Evolutionary conservation across 2,113 vertebrate genomes (phyloP).

Genomic region (Lepidothrix coronata): DNA sequence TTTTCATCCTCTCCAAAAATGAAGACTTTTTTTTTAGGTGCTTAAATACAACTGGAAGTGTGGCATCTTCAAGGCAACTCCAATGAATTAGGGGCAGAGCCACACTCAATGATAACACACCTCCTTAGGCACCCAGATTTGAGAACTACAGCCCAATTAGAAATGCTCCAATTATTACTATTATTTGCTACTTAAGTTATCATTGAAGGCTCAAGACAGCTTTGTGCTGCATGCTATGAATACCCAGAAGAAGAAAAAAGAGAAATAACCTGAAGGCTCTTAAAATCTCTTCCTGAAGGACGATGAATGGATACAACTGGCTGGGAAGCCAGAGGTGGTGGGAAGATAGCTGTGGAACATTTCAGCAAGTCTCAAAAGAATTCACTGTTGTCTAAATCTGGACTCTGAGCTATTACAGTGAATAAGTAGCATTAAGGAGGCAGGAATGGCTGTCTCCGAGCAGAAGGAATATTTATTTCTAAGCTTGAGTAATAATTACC

Average conservation of each 20-base stretch:
- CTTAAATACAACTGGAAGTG: not conserved
- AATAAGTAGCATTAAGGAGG: conserved; percentile 5
- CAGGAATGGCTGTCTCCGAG: not conserved
- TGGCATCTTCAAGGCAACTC: not conserved
- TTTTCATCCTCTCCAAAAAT: not conserved
- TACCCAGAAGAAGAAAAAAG: not conserved
- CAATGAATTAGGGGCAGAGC: not conserved
- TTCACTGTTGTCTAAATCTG: conserved; percentile 9
- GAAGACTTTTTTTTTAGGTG: not conserved
- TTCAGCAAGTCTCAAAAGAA: not conserved
- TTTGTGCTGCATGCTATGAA: not conserved
- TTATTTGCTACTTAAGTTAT: conserved; percentile 26
- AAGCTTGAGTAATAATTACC: conserved; percentile 22
- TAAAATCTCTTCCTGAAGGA: not conserved
- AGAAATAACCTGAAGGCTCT: not conserved
- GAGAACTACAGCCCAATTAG: not conserved
- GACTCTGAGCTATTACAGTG: not conserved
- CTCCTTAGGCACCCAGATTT: not conserved
- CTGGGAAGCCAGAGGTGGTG: not conserved
- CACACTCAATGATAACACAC: not conserved
- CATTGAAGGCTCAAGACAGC: not conserved
- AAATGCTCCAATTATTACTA: not conserved
- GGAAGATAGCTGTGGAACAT: not conserved
- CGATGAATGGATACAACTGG: not conserved
- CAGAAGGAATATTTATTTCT: conserved; percentile 31